Conservation (phyloP, 2,797 vertebrate species). For the Chrosomus eos region DNA sequence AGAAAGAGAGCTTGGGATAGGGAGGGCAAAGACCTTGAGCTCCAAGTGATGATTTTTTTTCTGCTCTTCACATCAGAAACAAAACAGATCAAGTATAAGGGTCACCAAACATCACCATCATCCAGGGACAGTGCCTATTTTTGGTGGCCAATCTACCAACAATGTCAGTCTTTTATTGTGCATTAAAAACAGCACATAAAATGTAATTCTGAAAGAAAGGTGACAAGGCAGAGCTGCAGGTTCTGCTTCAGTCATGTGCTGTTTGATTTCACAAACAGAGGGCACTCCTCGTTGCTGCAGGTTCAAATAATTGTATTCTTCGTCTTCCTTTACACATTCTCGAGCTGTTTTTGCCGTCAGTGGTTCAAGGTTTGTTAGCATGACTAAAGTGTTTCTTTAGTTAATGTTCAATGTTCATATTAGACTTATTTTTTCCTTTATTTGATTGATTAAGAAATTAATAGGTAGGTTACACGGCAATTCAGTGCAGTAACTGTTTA, state of each 20-base stretch:
- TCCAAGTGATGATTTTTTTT: constrained; percentile 57
- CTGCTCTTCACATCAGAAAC: constrained; percentile 48
- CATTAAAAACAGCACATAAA: not conserved
- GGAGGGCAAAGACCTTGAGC: constrained; percentile 33
- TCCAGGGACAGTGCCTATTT: not conserved
- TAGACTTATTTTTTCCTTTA: too few species aligned
- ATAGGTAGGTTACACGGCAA: not conserved
- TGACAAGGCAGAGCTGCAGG: not conserved
- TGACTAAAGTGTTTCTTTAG: not conserved
- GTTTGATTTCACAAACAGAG: not conserved
- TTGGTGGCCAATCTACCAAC: not conserved
- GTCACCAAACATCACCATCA: not conserved
- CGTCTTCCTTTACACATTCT: not conserved
- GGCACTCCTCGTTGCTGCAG: not conserved
- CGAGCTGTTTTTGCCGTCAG: not conserved
- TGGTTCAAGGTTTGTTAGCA: not conserved
- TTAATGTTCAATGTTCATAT: too few species aligned
- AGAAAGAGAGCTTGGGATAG: constrained; percentile 21
- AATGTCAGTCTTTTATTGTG: not conserved
- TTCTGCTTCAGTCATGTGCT: not conserved
- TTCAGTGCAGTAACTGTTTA: not conserved
- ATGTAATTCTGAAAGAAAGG: not conserved
- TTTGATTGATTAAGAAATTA: not conserved
- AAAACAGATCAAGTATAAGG: constrained; percentile 40
- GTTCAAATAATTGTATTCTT: not conserved